Evolutionary conservation across 1,140 invertebrate genomes (phyloP), one percentile per base, ranked within the genome.

Genomic region (Hylaeus anthracinus): DNA sequence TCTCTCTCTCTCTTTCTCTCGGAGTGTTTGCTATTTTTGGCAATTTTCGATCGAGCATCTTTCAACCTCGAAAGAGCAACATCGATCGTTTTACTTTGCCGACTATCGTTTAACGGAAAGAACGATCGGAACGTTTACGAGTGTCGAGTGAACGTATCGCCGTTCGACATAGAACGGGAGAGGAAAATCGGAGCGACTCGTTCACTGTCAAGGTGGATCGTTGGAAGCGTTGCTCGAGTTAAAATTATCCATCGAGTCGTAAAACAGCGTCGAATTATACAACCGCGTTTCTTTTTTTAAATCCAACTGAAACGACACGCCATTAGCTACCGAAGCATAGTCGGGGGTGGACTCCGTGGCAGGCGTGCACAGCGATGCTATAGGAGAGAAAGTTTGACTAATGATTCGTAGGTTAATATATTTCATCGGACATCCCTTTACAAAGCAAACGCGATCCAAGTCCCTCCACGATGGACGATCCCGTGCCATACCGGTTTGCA

Each of bases 121-220:
- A 48, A 48, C 43, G 39, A 5, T 15, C 14, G 61, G 39, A 41
- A 64, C 39, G 61, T 15, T 41, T 5, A 37, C 10, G 37, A 3
- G 39, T 5, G 12, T 6, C 0, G 39, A 5, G 14, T 14, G 12
- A 15, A 14, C 41, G 14, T 26, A 26, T 26, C 26, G 26, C 26
- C 14, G 39, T 48, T 26, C 3, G 9, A 51, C 45, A 43, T 12
- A 43, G 41, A 45, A 58, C 41, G 53, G 53, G 53, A 26, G 70
- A 63, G 51, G 37, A 63, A 53, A 51, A 48, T 48, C 61, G 61
- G 6, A 60, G n/a, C 43, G 64, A n/a, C 8, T 55, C 39, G 51
- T 70, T 81, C 79, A 81, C n/a, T 81, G 73, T 81, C 79, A 81
- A 81, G 73, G 79, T 77, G 48, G 51, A 63, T 41, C n/a, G 75